Evolutionary conservation across 2,888 invertebrate genomes (phyloP).

Genomic region (Oxytorus armatus): DNA sequence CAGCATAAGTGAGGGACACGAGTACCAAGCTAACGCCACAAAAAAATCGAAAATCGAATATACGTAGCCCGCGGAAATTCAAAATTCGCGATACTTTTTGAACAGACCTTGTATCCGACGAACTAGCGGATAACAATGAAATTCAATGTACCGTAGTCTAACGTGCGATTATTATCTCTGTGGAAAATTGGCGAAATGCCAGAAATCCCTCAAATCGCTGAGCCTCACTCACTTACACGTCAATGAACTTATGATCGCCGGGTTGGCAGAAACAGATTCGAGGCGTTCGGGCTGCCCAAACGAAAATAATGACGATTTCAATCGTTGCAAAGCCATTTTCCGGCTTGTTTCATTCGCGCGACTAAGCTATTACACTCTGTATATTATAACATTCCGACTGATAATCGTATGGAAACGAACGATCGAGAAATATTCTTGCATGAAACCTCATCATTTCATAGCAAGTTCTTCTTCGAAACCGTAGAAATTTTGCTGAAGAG

Average conservation of each 20-base stretch:
- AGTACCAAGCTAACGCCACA: too few relatives aligned
- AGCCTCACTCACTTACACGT: conserved; percentile 51
- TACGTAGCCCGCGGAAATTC: too few relatives aligned
- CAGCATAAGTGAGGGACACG: too few relatives aligned
- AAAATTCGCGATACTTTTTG: too few relatives aligned
- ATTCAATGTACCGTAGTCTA: conserved; percentile 20
- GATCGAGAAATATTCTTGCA: background rate
- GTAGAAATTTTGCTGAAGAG: too few relatives aligned
- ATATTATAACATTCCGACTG: conserved; percentile 19
- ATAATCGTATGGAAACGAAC: conserved; percentile 16
- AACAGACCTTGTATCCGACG: too few relatives aligned
- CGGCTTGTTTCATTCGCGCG: conserved; percentile 56
- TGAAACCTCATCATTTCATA: conserved; percentile 21
- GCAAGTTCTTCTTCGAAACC: too few relatives aligned
- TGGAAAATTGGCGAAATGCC: conserved; percentile 67
- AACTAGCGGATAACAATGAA: conserved; percentile 29
- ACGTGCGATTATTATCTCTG: conserved; percentile 37
- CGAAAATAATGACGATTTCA: conserved; percentile 67
- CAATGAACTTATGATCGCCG: conserved; percentile 22
- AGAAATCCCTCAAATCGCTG: conserved; percentile 63
- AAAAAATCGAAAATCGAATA: too few relatives aligned
- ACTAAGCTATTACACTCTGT: background rate
- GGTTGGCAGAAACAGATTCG: conserved; percentile 29
- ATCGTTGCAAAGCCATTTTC: conserved; percentile 63
- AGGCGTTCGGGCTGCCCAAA: conserved; percentile 49